Evolutionary conservation across 2,113 vertebrate species (phyloP), one percentile per base, ranked within the genome.

Genomic region (Proteles cristata): DNA sequence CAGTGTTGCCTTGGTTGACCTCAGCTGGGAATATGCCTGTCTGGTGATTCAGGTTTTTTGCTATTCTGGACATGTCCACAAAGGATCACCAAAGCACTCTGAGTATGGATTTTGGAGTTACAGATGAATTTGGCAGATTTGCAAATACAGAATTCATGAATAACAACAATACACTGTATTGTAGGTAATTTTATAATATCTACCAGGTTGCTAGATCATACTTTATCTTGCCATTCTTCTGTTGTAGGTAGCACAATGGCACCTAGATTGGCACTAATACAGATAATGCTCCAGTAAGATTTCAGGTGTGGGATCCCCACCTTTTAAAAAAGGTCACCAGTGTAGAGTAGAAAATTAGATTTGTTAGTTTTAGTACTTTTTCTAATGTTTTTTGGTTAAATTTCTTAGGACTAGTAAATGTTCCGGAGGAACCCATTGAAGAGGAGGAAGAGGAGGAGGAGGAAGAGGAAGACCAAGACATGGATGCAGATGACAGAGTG

Each of bases 401-500:
- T 91, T 93, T n/a, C 88, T 97, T 17, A 98, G 99, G 99, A 93
- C 99, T 99, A 93, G 99, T 99, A 63, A 99, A 99, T 91, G 99
- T 99, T 77, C 99, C 99, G 0, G 99, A 99, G 95, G 99, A 99
- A 55, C 99, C 99, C 77, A 99, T 99, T 63, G 98, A 98, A 39
- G 99, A 99, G 97, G 99, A 99, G 15, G 99, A 99, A 76, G 99
- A 99, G 26, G 99, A 99, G 7, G 99, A 99, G 0, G 99, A 99
- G 11, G 99, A 99, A 1, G 99, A 99, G 0, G 99, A 99, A 0
- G 99, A 99, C 2, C 99, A 99, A 97, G 99, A 99, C 92, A 99
- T 99, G 99, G 99, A 99, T 89, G 99, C 99, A 0, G 99, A 99
- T 1, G 99, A 99, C 98, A 97, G 99, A 21, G 99, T 99, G 9